Evolutionary conservation across 2,113 vertebrate species (phyloP), one percentile per base, ranked within the genome.

Genomic region (Camelus bactrianus): DNA sequence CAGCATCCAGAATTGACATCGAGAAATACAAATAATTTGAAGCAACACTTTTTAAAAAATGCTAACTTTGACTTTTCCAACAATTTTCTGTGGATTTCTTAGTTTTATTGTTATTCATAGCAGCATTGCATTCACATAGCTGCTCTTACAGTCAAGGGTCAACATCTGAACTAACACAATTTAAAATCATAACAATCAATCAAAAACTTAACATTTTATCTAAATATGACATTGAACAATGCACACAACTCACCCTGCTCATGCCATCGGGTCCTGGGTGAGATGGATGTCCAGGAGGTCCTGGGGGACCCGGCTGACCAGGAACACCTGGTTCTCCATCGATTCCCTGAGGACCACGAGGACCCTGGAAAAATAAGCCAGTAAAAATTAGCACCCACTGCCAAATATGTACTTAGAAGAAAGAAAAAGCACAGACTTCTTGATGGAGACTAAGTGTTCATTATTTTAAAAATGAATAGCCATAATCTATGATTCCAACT

Each of bases 311-410:
- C 9, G 99, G 99, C 24, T 99, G 99, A 93, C 99, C 99, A 92
- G 99, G 99, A 94, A 99, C 96, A 89, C 99, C 99, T 58, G 99
- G 99, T 93, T 99, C 99, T 94, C 99, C 99, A 97, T 99, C 99
- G 54, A 99, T 99, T 85, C 99, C 99, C 52, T 99, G 95, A 96
- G 98, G 83, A 94, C 99, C 99, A 97, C 99, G 99, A 91, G 98
- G 97, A 98, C 99, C 99, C 99, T 99, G 80, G 60, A 84, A 95
- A 95, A 93, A 28, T 62, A 97, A 97, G 89, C 2, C 58, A 73
- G 19, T 32, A 81, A 76, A 35, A 30, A 76, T 88, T n/a, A 97
- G 12, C 76, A 56, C 20, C 65, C 15, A 38, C 38, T 77, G 64
- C 10, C 48, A 12, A 60, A 77, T 20, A 70, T 13, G 24, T 35